A percentile compares a stretch with the other conserved stretches of the same genome.
These are phyloP conservation scores for Steinernema khuongi DNA, from an alignment of 1,140 invertebrate species.

Conservation along the genomic window DNA sequence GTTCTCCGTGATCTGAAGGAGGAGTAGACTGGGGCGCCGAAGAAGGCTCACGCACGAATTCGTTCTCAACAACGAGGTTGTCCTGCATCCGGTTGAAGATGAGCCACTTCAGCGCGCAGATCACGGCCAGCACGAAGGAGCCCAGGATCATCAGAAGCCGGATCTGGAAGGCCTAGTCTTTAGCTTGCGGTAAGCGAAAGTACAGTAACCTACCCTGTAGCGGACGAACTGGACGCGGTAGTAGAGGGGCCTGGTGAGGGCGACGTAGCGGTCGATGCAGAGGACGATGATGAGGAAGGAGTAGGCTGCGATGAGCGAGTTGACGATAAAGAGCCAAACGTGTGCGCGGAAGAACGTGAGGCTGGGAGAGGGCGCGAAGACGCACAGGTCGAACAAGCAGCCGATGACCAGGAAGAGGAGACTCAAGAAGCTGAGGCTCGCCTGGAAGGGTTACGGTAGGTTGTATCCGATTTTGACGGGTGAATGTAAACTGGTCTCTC, in stretches of 20 bases:
- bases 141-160: not conserved
- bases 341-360: not conserved
- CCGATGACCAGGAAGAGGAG: slow-evolving; percentile 9
- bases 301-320: not conserved
- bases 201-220: not conserved
- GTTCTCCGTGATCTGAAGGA: not conserved
- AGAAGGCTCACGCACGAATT: not conserved
- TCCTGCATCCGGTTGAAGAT: not conserved
- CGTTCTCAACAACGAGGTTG: not conserved
- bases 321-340: not conserved
- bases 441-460: too few species aligned
- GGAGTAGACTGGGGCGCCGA: not conserved
- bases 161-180: not conserved
- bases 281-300: slow-evolving; percentile 12
- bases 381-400: not conserved
- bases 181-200: too few species aligned
- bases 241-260: not conserved
- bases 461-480: too few species aligned
- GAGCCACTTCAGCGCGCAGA: not conserved
- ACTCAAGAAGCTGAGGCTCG: not conserved
- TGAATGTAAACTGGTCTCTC: too few species aligned
- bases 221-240: not conserved
- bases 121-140: not conserved
- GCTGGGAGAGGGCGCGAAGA: not conserved
- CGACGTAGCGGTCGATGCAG: not conserved